Evolutionary conservation across 2,888 invertebrate genomes (phyloP).

Genomic region (Drosophila paranaensis): DNA sequence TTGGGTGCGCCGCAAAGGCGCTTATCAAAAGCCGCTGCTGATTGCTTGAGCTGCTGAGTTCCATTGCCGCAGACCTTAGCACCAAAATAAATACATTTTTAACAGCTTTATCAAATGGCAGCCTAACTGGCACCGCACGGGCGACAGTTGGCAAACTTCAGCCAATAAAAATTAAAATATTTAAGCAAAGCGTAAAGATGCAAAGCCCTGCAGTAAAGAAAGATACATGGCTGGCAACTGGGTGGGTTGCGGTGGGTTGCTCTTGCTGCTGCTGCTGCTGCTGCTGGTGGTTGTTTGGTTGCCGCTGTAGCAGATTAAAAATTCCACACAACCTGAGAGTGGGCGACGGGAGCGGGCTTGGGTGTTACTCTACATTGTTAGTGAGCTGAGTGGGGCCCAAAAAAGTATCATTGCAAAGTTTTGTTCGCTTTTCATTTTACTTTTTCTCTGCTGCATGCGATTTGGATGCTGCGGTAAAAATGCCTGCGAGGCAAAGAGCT

Average conservation of each 20-base stretch:
- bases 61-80: conserved; percentile 42
- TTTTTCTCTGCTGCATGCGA: conserved; percentile 58
- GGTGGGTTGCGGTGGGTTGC: neutral
- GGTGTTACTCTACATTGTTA: conserved; percentile 8
- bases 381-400: conserved; percentile 13
- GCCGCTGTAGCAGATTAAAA: conserved; percentile 73
- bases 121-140: conserved; percentile 40
- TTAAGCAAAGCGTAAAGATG: conserved; percentile 78
- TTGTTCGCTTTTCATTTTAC: conserved; percentile 51
- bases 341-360: conserved; percentile 10
- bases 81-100: conserved; percentile 75
- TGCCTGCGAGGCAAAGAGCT: conserved; percentile 65
- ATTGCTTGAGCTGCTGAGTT: conserved; percentile 40
- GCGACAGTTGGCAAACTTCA: conserved; percentile 69
- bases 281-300: conserved; percentile 51
- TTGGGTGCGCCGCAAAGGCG: conserved; percentile 45
- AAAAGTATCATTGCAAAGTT: conserved; percentile 79
- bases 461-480: conserved; percentile 68
- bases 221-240: conserved; percentile 61
- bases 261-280: conserved; percentile 11
- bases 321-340: conserved; percentile 74
- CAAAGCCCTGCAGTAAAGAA: conserved; percentile 76
- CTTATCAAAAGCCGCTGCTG: conserved; percentile 53
- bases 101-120: conserved; percentile 70
- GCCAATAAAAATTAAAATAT: conserved; percentile 80